Base-by-base conservation (phyloP, 2,113 vertebrate genomes). In the Rhinoderma darwinii region DNA sequence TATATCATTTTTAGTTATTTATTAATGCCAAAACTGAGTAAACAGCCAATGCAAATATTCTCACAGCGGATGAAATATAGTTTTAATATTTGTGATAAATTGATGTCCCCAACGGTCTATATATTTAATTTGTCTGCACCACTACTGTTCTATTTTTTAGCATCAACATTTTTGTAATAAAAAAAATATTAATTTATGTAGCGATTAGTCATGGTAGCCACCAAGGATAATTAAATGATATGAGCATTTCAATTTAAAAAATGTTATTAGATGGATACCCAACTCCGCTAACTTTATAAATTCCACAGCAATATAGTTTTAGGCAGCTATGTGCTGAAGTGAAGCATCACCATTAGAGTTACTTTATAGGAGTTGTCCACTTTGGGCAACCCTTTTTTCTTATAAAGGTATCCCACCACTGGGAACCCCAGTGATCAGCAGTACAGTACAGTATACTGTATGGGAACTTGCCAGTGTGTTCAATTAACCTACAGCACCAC, bases 171-270 rank as follows among this genome's bases (percentile, higher is more conserved):
- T n/a, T 63, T 43, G 50, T 82, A 25, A 63, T 66, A n/a, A 30
- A 59, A 81, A 30, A 59, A 81, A 30, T 27, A 68, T 75, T 74
- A 54, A 75, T 84, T 51, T 74, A 41, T 76, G 41, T 76, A 32
- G 56, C 22, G 51, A 75, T 39, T 50, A 76, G 27, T 27, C n/a
- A 77, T 35, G n/a, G 74, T 50, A 35, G 68, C 68, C 68, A 41
- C 68, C 68, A 72, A 39, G 68, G 17, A 72, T 72, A 72, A 72
- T 72, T 72, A 72, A 72, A 72, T 72, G 39, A 72, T 39, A 72
- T 41, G 68, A 37, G 17, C 5, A 12, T 51, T 47, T 50, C 14
- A 18, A 78, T 54, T 35, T 78, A 6, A 30, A 77, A 77, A 44
- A 43, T 47, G 25, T 44, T 44, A 30, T 44, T 44, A 47, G 72